Conservation (phyloP, 1,140 invertebrate genomes). For the Anastatus disparis region DNA sequence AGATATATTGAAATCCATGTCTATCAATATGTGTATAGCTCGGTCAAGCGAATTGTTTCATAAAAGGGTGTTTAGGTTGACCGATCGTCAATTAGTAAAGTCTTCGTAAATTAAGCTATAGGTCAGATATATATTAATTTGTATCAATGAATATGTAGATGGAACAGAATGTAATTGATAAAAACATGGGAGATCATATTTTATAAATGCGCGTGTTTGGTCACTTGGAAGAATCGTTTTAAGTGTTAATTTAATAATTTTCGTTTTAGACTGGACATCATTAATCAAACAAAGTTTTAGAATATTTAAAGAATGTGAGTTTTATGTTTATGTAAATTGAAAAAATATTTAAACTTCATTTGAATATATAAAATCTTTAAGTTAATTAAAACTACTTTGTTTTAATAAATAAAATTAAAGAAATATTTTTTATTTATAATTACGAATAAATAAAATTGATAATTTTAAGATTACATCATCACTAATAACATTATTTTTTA, state of each 20-base stretch:
- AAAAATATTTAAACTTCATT: too few relatives aligned
- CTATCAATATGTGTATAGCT: not conserved
- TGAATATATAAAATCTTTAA: too few relatives aligned
- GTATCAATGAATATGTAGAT: constrained; percentile 14
- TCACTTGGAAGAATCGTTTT: not conserved
- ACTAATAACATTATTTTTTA: too few relatives aligned
- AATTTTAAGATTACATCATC: too few relatives aligned
- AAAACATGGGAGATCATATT: constrained; percentile 15
- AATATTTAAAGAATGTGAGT: too few relatives aligned
- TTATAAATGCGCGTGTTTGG: not conserved
- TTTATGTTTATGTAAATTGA: too few relatives aligned
- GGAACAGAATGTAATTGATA: not conserved
- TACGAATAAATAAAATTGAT: too few relatives aligned
- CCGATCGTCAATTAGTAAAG: not conserved
- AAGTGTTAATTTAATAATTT: too few relatives aligned
- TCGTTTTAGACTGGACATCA: not conserved
- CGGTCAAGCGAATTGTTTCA: not conserved
- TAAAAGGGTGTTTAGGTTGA: not conserved
- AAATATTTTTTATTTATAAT: too few relatives aligned
- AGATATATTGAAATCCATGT: too few relatives aligned
- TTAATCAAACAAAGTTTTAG: not conserved
- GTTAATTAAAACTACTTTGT: too few relatives aligned
- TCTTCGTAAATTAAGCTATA: not conserved
- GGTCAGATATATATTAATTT: not conserved
- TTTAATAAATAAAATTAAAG: too few relatives aligned